A percentile compares a stretch with the other conserved stretches of the same genome.
Conservation (phyloP, 2,888 invertebrate genomes). For the Lepidochitona cinerea region DNA sequence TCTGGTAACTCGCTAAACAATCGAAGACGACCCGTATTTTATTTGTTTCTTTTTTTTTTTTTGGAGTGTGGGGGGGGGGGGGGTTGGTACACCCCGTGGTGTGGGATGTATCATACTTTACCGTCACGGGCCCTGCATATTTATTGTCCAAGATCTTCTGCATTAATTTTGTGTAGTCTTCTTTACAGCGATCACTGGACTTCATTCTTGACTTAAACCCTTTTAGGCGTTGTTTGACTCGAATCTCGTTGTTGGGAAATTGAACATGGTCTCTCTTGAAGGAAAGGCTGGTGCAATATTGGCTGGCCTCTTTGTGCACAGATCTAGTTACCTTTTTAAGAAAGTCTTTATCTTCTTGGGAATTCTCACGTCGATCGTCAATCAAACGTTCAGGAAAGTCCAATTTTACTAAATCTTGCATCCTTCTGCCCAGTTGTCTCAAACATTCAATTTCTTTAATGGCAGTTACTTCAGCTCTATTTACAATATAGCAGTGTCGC, state of each 20-base stretch:
- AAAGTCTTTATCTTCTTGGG: slow-evolving; percentile 23
- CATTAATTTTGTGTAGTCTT: slow-evolving; percentile 13
- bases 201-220: not conserved
- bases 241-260: slow-evolving; percentile 6
- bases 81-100: slow-evolving; percentile 19
- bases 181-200: not conserved
- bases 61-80: too few relatives aligned
- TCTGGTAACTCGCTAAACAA: slow-evolving; percentile 2
- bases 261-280: not conserved
- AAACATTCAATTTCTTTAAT: not conserved
- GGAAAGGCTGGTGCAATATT: not conserved
- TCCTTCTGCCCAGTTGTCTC: not conserved
- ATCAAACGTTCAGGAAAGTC: slow-evolving; percentile 27
- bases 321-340: slow-evolving; percentile 11
- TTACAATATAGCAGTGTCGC: not conserved
- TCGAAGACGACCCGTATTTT: slow-evolving; percentile 13
- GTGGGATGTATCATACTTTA: slow-evolving; percentile 20
- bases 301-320: not conserved
- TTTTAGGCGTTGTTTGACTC: not conserved
- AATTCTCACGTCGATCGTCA: slow-evolving; percentile 19
- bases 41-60: not conserved
- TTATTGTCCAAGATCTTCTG: slow-evolving; percentile 5
- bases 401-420: slow-evolving; percentile 15
- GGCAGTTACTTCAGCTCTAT: slow-evolving; percentile 1
- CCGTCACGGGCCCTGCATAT: slow-evolving; percentile 13